Conservation (phyloP, 2,888 invertebrate species). For the Orchesella flavescens region DNA sequence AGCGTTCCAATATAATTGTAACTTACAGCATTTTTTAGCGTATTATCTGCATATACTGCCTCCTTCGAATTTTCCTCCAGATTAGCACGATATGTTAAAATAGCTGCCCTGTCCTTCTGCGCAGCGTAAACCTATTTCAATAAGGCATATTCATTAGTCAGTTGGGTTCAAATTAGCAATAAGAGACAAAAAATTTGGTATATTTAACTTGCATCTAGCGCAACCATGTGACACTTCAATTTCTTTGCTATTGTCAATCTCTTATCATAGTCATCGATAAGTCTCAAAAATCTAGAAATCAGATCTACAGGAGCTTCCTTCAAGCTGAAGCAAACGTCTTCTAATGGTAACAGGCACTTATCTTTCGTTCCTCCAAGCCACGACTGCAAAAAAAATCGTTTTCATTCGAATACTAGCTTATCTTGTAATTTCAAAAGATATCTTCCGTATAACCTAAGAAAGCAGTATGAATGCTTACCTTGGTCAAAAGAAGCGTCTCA, state of each 20-base stretch:
- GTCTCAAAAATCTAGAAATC: slow-evolving; percentile 78
- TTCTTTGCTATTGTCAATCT: slow-evolving; percentile 79
- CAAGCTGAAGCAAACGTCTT: slow-evolving; percentile 75
- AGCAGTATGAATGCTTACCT: slow-evolving; percentile 74
- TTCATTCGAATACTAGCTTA: slow-evolving; percentile 35
- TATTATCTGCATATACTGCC: slow-evolving; percentile 83
- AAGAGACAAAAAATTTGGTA: too few relatives aligned
- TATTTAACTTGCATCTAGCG: slow-evolving; percentile 79
- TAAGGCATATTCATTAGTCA: background rate
- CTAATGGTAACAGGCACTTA: slow-evolving; percentile 75
- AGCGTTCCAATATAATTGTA: background rate
- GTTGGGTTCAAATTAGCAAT: background rate
- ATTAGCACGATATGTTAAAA: slow-evolving; percentile 80
- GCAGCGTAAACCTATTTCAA: slow-evolving; percentile 75
- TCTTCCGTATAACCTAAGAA: background rate
- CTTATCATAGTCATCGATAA: slow-evolving; percentile 78
- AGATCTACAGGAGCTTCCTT: slow-evolving; percentile 75
- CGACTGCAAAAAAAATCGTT: slow-evolving; percentile 74
- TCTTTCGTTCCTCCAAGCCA: slow-evolving; percentile 76
- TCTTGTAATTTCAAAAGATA: background rate
- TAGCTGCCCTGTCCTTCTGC: slow-evolving; percentile 79
- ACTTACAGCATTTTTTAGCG: slow-evolving; percentile 76
- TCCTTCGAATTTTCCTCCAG: slow-evolving; percentile 81
- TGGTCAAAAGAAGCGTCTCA: slow-evolving; percentile 79
- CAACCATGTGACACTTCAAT: slow-evolving; percentile 80